Evolutionary conservation across 2,888 invertebrate genomes (phyloP), one percentile per base, ranked within the genome.

Genomic region (Drosophila tripunctata): DNA sequence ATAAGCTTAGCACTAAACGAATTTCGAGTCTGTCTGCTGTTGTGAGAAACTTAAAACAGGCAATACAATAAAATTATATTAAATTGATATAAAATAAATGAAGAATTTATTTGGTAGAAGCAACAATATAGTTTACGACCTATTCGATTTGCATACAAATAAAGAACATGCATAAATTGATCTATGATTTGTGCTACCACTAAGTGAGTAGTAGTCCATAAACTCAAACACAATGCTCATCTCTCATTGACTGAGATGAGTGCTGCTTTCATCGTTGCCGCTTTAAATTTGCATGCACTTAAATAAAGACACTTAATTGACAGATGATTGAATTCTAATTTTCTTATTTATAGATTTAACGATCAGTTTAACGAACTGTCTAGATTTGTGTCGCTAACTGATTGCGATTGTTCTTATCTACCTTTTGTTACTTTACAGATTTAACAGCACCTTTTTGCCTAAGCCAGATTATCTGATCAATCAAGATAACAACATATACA

Each of bases 251-350:
- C 12, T 12, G 30, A 36, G 27, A 12, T 30, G 17, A 10, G 10
- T 12, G 41, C 14, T 27, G 48, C 61, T 85, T 80, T 82, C 56
- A 80, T 85, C 77, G 60, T 21, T 22, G 74, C 83, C 86, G 83
- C 80, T 21, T 4, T 50, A 40, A 63, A 86, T 83, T 80, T 79
- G 74, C 83, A 83, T 80, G 77, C 74, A 66, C 48, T 75, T 57
- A 56, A 71, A 67, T 54, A 41, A 27, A 67, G 19, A 56, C 31
- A 41, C 48, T 76, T 76, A 80, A 80, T 86, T 83, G 83, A 79
- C 67, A 66, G 52, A 50, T 83, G 86, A 85, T 73, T 80, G 86
- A 74, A 66, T 76, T 79, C 66, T 64, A 76, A 85, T 76, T 69
- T 47, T 17, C 14, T 31, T 54, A 56, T 64, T 58, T 68, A 68